Conservation (phyloP, 2,113 vertebrate genomes). For the Tragelaphus imberbis region DNA sequence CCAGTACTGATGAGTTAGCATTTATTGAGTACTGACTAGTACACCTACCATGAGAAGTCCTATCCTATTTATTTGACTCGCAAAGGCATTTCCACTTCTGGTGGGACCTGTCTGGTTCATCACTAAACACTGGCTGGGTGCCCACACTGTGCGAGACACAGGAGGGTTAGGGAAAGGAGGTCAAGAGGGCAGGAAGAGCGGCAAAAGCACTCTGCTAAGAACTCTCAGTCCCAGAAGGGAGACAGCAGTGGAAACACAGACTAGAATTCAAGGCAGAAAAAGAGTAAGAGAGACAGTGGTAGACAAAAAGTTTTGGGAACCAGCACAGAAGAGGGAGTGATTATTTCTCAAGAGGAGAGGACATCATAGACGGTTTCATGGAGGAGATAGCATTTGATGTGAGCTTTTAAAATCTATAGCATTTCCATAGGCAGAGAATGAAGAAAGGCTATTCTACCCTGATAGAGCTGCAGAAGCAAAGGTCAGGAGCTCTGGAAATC, state of each 20-base stretch:
- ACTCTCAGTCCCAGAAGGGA: neutral
- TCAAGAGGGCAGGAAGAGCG: neutral
- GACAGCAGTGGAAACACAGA: neutral
- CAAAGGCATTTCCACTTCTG: neutral
- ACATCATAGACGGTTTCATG: neutral
- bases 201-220: neutral
- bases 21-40: neutral
- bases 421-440: neutral
- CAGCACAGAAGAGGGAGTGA: neutral
- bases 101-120: neutral
- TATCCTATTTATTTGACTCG: neutral
- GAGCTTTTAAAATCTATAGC: neutral
- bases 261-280: neutral
- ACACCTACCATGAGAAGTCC: neutral
- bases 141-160: neutral
- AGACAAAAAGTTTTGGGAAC: neutral
- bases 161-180: neutral
- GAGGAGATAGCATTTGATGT: neutral
- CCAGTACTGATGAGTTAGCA: neutral
- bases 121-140: neutral
- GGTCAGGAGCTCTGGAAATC: neutral
- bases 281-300: neutral
- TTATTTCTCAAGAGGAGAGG: accelerated
- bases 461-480: neutral
- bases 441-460: neutral